phyloP scores from a whole-genome alignment of 2,888 invertebrate species.

The Marronus borbonicus region DNA sequence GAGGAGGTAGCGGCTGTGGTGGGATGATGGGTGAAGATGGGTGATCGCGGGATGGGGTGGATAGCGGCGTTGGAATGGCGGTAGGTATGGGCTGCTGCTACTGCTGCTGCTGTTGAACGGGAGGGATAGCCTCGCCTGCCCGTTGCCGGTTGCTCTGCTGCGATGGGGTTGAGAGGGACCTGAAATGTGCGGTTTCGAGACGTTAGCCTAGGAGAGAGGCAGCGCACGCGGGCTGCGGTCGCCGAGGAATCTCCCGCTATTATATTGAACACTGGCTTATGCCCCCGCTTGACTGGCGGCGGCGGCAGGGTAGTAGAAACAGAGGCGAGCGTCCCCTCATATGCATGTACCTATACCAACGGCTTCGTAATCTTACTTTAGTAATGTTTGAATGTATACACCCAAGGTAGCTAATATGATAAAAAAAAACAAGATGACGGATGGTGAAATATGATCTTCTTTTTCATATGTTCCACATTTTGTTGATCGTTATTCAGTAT shows the following conservation, averaged over 20 bases:
- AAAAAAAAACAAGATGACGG: too few relatives aligned
- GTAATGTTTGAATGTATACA: background rate
- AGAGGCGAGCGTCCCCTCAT: constrained; percentile 24
- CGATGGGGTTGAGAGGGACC: constrained; percentile 62
- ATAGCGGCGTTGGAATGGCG: constrained; percentile 55
- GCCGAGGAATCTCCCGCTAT: constrained; percentile 70
- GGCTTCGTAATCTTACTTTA: constrained; percentile 11
- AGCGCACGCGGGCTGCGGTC: constrained; percentile 70
- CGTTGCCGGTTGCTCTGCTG: constrained; percentile 51
- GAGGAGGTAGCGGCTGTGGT: constrained; percentile 35
- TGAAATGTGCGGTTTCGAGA: constrained; percentile 71
- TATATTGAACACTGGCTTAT: constrained; percentile 70
- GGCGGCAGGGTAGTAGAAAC: constrained; percentile 33
- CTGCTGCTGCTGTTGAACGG: constrained; percentile 34
- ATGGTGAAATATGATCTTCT: too few relatives aligned
- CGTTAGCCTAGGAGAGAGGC: constrained; percentile 68
- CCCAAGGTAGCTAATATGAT: too few relatives aligned
- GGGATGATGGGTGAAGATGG: too few relatives aligned
- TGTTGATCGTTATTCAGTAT: too few relatives aligned
- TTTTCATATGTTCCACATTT: too few relatives aligned
- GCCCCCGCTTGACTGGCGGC: constrained; percentile 55
- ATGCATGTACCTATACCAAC: constrained; percentile 15
- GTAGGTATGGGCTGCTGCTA: constrained; percentile 38
- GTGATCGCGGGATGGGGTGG: constrained; percentile 50
- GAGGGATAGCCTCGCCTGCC: constrained; percentile 49